These are phyloP conservation scores for Noctua pronuba DNA, from an alignment of 2,888 invertebrate genomes.

Conservation along the genomic window DNA sequence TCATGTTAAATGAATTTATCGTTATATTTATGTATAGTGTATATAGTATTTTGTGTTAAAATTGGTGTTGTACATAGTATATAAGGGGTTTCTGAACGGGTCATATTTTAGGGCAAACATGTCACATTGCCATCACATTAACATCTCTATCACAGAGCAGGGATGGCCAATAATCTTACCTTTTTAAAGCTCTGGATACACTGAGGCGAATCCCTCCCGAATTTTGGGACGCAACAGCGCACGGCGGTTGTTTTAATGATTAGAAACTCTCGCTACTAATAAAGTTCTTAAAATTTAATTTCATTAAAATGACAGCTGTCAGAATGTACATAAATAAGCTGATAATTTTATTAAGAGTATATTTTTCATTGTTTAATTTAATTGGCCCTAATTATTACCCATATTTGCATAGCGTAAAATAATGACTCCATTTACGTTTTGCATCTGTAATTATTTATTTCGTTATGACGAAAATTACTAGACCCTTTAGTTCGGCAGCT, in stretches of 20 bases:
- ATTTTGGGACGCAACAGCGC: neutral
- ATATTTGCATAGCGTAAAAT: too few species aligned
- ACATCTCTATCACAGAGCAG: neutral
- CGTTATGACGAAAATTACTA: neutral
- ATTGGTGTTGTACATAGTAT: conserved; percentile 21
- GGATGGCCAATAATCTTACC: neutral
- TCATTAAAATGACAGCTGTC: neutral
- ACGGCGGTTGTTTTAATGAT: neutral
- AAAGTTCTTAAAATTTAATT: neutral
- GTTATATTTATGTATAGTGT: conserved; percentile 47
- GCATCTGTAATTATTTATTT: neutral
- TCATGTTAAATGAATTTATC: conserved; percentile 69
- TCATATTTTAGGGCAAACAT: neutral
- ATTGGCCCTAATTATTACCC: too few species aligned
- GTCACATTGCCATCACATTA: neutral
- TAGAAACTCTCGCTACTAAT: neutral
- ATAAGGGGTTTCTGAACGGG: neutral
- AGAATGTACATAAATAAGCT: neutral
- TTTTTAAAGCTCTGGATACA: neutral
- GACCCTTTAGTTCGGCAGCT: neutral
- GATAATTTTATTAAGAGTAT: neutral
- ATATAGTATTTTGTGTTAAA: conserved; percentile 40
- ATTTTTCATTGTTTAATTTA: too few species aligned
- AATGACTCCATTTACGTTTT: neutral
- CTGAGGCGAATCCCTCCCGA: neutral